Conservation (phyloP, 2,797 vertebrate species). For the Alexandromys oeconomus region DNA sequence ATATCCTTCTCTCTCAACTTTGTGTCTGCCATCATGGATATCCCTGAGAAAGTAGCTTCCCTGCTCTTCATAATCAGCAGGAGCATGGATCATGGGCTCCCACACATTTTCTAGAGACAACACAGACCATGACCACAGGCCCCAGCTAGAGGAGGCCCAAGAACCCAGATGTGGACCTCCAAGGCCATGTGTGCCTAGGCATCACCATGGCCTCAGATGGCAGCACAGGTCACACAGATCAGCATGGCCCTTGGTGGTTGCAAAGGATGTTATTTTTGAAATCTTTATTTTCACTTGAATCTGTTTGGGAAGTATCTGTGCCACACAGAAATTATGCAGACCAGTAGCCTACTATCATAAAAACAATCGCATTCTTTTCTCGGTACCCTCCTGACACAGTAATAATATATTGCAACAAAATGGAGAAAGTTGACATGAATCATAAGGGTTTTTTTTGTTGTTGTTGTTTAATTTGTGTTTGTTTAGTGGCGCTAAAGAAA, state of each 20-base stretch:
- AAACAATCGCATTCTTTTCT: slow-evolving; percentile 60
- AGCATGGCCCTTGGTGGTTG: not conserved
- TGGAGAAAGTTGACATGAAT: slow-evolving; percentile 58
- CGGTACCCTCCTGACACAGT: slow-evolving; percentile 28
- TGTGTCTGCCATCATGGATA: not conserved
- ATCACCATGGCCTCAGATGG: not conserved
- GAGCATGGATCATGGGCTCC: not conserved
- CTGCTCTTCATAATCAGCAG: not conserved
- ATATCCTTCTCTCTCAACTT: not conserved
- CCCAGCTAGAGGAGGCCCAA: not conserved
- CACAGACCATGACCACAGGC: not conserved
- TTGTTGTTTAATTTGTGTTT: not conserved
- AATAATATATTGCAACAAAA: slow-evolving; percentile 45
- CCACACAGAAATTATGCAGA: slow-evolving; percentile 39
- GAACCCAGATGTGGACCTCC: not conserved
- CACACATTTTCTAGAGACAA: not conserved
- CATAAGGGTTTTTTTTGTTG: slow-evolving; percentile 56
- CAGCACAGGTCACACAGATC: not conserved
- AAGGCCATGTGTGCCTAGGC: not conserved
- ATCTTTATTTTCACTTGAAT: slow-evolving; percentile 64
- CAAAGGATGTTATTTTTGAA: slow-evolving; percentile 44
- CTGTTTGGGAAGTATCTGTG: slow-evolving; percentile 52
- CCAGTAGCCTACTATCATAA: slow-evolving; percentile 56
- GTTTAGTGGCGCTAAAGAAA: slow-evolving; percentile 76
- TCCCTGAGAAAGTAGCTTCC: not conserved